Percentiles rank a stretch among this genome's conserved stretches.
Evolutionary conservation across 1,140 invertebrate genomes (phyloP).

Genomic region (Sinella curviseta): DNA sequence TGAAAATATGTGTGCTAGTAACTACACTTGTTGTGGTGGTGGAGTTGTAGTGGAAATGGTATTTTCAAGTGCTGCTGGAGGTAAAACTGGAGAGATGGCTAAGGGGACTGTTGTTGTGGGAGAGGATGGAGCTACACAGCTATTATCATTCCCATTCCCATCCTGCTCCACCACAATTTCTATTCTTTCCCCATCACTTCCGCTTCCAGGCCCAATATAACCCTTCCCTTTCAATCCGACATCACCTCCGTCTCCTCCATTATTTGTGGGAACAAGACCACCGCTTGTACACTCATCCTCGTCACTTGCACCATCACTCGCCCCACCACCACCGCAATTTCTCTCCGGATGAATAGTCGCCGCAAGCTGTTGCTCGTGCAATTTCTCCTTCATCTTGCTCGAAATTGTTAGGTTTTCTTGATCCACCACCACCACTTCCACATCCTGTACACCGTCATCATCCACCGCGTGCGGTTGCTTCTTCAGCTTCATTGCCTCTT

Average conservation of each 20-base stretch:
- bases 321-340: constrained; percentile 1
- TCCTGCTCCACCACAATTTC: neutral
- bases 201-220: neutral
- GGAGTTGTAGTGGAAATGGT: neutral
- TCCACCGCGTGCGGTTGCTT: constrained; percentile 17
- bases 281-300: neutral
- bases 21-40: neutral
- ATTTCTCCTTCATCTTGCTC: neutral
- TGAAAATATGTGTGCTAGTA: neutral
- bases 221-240: neutral
- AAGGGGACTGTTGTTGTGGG: neutral
- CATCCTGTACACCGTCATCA: neutral
- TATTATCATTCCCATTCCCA: neutral
- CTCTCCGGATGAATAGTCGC: constrained; percentile 1
- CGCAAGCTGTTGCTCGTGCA: constrained; percentile 23
- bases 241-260: neutral
- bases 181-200: neutral
- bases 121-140: neutral
- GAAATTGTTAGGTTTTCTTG: neutral
- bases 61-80: neutral
- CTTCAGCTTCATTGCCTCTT: constrained; percentile 4
- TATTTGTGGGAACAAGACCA: neutral
- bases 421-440: neutral
- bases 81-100: neutral
- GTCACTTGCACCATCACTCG: neutral